Percentiles rank a stretch among this genome's conserved stretches.
Evolutionary conservation across 2,888 invertebrate genomes (phyloP).

Genomic region (Polydrusus pterygomalis): DNA sequence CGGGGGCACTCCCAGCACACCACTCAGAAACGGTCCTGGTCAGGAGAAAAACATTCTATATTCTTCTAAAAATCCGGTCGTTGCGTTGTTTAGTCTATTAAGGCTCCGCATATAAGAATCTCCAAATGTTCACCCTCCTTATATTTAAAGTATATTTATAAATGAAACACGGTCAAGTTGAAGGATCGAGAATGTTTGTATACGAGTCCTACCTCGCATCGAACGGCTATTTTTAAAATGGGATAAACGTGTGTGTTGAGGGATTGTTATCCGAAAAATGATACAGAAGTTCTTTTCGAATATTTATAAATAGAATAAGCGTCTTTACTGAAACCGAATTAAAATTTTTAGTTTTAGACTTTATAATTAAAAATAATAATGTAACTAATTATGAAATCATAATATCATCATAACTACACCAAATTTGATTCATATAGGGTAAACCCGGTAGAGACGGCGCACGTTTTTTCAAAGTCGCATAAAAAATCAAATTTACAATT

Average conservation of each 20-base stretch:
- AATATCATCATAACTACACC: too few species aligned
- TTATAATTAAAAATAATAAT: too few species aligned
- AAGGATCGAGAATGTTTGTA: conserved; percentile 44
- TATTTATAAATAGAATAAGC: conserved; percentile 5
- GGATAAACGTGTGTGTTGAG: conserved; percentile 13
- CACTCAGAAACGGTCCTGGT: too few species aligned
- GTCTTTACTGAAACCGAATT: background rate
- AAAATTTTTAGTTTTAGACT: too few species aligned
- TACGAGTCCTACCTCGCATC: conserved; percentile 30
- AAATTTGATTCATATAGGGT: too few species aligned
- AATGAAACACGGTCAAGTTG: conserved; percentile 50
- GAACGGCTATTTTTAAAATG: conserved; percentile 33
- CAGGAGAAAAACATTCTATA: background rate
- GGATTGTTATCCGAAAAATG: conserved; percentile 13
- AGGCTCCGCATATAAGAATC: conserved; percentile 17
- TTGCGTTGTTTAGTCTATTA: conserved; percentile 33
- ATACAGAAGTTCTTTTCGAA: background rate
- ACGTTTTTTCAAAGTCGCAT: too few species aligned
- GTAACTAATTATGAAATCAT: too few species aligned
- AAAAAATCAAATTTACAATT: too few species aligned
- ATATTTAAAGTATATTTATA: conserved; percentile 46
- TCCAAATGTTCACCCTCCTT: conserved; percentile 40
- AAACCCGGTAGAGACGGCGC: too few species aligned
- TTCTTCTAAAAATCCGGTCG: background rate
- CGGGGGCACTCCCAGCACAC: too few species aligned